Evolutionary conservation across 2,888 invertebrate genomes (phyloP).

Genomic region (Philhelius pedissequus): DNA sequence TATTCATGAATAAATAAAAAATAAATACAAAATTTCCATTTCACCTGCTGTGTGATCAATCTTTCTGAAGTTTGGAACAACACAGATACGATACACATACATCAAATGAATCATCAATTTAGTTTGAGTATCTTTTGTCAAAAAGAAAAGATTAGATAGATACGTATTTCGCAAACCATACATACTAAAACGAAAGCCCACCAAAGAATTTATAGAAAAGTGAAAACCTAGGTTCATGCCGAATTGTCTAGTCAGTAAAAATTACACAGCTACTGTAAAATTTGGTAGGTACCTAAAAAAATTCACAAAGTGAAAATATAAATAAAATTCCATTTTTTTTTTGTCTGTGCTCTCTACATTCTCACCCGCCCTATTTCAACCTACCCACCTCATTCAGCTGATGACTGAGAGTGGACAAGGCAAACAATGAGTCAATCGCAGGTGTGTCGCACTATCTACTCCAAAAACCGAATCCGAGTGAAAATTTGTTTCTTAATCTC

Average conservation of each 20-base stretch:
- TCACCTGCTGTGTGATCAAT: conserved; percentile 31
- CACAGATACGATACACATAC: background rate
- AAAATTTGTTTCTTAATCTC: conserved; percentile 20
- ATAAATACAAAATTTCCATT: conserved; percentile 10
- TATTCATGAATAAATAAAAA: too few species aligned
- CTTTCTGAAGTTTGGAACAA: background rate
- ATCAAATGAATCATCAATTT: conserved; percentile 37
- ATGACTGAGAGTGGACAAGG: background rate
- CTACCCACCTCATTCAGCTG: background rate
- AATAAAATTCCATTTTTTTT: conserved; percentile 1
- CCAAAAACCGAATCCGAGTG: conserved; percentile 45
- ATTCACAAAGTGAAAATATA: background rate
- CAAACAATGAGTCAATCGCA: conserved; percentile 56
- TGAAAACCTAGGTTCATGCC: background rate
- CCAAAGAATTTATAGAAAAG: background rate
- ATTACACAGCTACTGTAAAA: too few species aligned
- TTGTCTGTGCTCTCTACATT: background rate
- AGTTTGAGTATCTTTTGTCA: conserved; percentile 1
- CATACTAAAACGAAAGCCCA: background rate
- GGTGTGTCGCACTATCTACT: conserved; percentile 33
- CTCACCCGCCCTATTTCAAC: background rate
- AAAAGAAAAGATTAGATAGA: conserved; percentile 8
- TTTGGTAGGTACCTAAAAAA: too few species aligned
- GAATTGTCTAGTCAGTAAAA: conserved; percentile 1
- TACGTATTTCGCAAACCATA: background rate